Evolutionary conservation across 2,888 invertebrate genomes (phyloP), one percentile per base, ranked within the genome.

Genomic region (Oeneis ivallda): DNA sequence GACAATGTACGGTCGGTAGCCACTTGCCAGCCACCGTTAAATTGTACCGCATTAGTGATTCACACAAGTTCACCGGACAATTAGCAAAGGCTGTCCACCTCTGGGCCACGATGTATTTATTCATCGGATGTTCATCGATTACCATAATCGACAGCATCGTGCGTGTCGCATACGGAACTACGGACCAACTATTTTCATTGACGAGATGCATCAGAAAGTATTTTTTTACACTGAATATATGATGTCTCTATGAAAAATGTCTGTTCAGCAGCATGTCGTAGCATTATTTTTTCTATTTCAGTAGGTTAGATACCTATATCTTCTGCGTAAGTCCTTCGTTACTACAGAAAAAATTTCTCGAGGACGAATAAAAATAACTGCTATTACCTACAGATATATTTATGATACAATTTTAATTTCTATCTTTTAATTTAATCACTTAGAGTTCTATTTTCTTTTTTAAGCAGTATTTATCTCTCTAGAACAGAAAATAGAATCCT

Each of bases 71-170:
- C 87, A 88, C 83, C 85, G 88, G 85, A 88, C 90, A 91, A 92
- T 91, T 92, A 92, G 91, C 87, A 88, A 89, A 91, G 91, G 91
- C 89, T 91, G 91, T 89, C 89, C 85, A 92, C 91, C 91, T 90
- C 87, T 88, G 84, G 82, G 84, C 81, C 79, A 78, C 82, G 82
- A 78, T 85, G 85, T 89, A 88, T 89, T 85, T 89, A 92, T 92
- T 92, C 90, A 91, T 90, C 91, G 89, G 89, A 89, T 90, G 91
- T 89, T 80, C 82, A 85, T 74, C 81, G 91, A 92, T 92, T 91
- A 91, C 89, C 91, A 91, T 91, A 91, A 90, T 89, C 89, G 89
- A 90, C 87, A 87, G 78, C 83, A 85, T 82, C 82, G 86, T 82
- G 82, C 87, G 90, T 84, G 84, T 82, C 84, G 90, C 91, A 89